These are phyloP conservation scores for Cheilosia grossa DNA, from an alignment of 2,888 invertebrate species.

Conservation along the genomic window DNA sequence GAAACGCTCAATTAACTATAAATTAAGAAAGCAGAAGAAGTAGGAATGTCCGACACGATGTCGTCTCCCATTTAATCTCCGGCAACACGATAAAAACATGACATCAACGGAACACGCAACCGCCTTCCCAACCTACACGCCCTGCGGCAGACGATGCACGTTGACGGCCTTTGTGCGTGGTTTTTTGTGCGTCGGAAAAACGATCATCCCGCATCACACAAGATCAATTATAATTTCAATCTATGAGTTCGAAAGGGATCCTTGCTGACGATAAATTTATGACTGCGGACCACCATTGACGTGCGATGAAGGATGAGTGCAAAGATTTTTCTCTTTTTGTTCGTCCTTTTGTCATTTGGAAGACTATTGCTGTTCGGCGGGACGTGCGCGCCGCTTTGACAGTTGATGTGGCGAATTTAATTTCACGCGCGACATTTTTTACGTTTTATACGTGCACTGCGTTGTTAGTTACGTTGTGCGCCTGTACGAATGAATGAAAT, in stretches of 20 bases:
- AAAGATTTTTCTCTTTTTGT: constrained; percentile 18
- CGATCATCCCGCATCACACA: constrained; percentile 43
- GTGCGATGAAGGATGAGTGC: constrained; percentile 67
- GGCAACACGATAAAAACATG: constrained; percentile 67
- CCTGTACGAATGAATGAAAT: constrained; percentile 34
- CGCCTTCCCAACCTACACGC: constrained; percentile 49
- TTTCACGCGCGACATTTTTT: constrained; percentile 72
- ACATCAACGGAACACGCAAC: constrained; percentile 67
- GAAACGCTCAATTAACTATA: constrained; percentile 65
- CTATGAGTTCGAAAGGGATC: constrained; percentile 38
- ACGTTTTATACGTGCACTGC: constrained; percentile 27
- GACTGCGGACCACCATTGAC: constrained; percentile 73
- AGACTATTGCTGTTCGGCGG: constrained; percentile 22
- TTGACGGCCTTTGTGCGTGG: constrained; percentile 14
- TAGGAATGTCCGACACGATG: constrained; percentile 67
- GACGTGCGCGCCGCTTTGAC: constrained; percentile 44
- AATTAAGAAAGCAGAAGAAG: constrained; percentile 60
- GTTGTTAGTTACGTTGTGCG: constrained; percentile 30
- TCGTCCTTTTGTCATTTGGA: constrained; percentile 4
- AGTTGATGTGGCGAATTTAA: constrained; percentile 72
- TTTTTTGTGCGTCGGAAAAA: constrained; percentile 49
- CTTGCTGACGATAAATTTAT: constrained; percentile 71
- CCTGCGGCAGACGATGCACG: background rate
- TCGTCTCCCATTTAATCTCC: constrained; percentile 65
- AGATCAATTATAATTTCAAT: constrained; percentile 48